phyloP scores from a whole-genome alignment of 2,888 invertebrate species.

The Meganola albula region DNA sequence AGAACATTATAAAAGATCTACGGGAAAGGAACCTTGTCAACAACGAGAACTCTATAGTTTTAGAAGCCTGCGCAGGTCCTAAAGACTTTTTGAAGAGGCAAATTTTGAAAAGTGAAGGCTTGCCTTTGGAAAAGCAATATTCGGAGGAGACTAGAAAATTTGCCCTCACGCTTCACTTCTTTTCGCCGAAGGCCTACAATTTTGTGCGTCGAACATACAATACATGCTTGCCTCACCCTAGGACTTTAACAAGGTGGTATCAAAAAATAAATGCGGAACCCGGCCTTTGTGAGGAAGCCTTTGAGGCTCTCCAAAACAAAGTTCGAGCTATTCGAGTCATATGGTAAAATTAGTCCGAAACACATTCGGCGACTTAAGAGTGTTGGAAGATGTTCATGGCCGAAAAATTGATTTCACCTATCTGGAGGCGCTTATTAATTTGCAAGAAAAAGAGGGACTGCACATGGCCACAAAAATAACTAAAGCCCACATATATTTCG shows the following conservation, averaged over 20 bases:
- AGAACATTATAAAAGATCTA: too few relatives aligned
- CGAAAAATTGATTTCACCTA: too few relatives aligned
- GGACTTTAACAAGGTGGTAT: constrained; percentile 12
- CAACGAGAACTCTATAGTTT: too few relatives aligned
- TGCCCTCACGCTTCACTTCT: constrained; percentile 14
- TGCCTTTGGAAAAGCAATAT: too few relatives aligned
- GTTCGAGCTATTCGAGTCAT: constrained; percentile 8
- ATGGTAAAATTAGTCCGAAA: constrained; percentile 20
- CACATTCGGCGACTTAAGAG: constrained; percentile 6
- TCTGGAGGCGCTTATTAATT: too few relatives aligned
- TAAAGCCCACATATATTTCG: constrained; percentile 10
- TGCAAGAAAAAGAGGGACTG: constrained; percentile 14
- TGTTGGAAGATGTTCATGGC: too few relatives aligned
- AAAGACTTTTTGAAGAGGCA: too few relatives aligned
- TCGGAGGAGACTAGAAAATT: constrained; percentile 14
- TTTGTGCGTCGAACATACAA: constrained; percentile 7
- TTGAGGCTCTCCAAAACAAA: constrained; percentile 7
- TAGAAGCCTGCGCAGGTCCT: too few relatives aligned
- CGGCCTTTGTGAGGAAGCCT: constrained; percentile 9
- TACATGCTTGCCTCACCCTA: constrained; percentile 12
- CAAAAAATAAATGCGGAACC: constrained; percentile 11
- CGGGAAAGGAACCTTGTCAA: too few relatives aligned
- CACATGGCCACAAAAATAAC: constrained; percentile 16
- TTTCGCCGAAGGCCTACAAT: constrained; percentile 6
- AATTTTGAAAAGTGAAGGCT: too few relatives aligned